Evolutionary conservation across 2,797 vertebrate species (phyloP).

Genomic region (Sandelia bainsii): DNA sequence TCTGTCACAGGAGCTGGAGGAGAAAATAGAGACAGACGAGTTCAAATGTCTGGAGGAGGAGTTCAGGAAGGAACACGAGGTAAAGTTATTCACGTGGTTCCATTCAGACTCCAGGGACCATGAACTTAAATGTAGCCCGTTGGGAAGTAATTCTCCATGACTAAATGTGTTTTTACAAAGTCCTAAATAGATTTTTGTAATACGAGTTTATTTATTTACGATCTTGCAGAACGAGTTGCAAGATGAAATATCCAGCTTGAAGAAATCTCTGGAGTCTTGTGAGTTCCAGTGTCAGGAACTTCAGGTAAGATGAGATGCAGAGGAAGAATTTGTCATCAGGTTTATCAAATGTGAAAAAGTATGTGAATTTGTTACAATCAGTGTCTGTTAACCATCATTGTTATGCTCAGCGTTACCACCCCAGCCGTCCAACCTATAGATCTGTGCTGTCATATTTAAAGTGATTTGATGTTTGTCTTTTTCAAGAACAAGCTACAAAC

Average conservation of each 20-base stretch:
- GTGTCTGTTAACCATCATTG: background rate
- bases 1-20: slow-evolving; percentile 76
- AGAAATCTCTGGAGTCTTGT: slow-evolving; percentile 81
- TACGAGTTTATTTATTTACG: background rate
- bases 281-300: slow-evolving; percentile 85
- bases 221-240: slow-evolving; percentile 86
- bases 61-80: slow-evolving; percentile 88
- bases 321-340: background rate
- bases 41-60: slow-evolving; percentile 90
- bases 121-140: too few relatives aligned
- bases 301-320: slow-evolving; percentile 82
- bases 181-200: background rate
- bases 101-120: background rate
- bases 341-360: background rate
- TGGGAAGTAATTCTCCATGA: too few relatives aligned
- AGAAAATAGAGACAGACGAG: slow-evolving; percentile 87
- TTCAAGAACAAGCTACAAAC: slow-evolving; percentile 70
- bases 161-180: too few relatives aligned
- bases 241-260: slow-evolving; percentile 87
- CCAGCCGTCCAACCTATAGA: too few relatives aligned
- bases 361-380: too few relatives aligned
- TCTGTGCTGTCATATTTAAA: background rate
- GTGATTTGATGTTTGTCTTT: background rate
- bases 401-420: too few relatives aligned
- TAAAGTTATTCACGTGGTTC: slow-evolving; percentile 56